Evolutionary conservation across 2,797 vertebrate species (phyloP), one percentile per base, ranked within the genome.

Genomic region (Mus minutoides): DNA sequence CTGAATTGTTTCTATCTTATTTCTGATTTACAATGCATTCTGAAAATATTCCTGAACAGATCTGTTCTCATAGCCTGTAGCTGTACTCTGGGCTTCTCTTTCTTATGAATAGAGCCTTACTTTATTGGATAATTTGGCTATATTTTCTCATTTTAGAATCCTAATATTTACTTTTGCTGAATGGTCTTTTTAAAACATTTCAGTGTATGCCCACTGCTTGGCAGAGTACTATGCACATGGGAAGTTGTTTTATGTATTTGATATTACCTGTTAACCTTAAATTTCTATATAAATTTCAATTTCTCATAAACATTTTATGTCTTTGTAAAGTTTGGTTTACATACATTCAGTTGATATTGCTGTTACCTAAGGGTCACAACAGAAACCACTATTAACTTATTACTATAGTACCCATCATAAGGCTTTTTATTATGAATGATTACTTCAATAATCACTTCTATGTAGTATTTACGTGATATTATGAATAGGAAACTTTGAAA

Each of bases 391-490:
- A 10, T 77, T 73, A 90, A 84, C 6, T 79, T 87, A 62, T 91
- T 91, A 87, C 43, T 58, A 54, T n/a, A 86, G 26, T 21, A 54
- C 17, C 31, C 17, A 86, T n/a, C 29, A 13, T 31, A 86, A 93
- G 91, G 43, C 5, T 64, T 96, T 80, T 91, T 5, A 92, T 79
- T 76, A 58, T 69, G 83, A 96, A 67, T 86, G 46, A 78, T 31
- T 37, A 89, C 67, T 82, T 85, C n/a, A 86, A 80, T 67, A 22
- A 49, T 49, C 49, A 88, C n/a, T 88, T 95, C 84, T 29, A 94
- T 29, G 60, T 76, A 64, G 12, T 17, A 95, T 19, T 86, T 86
- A 76, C 58, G 22, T 62, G 49, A 6, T 71, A 71, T 83, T 78
- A 60, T 37, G 34, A 94, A 4, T 56, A 91, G 34, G 54, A 58